Evolutionary conservation across 2,113 vertebrate species (phyloP).

Genomic region (Pampusana beccarii): DNA sequence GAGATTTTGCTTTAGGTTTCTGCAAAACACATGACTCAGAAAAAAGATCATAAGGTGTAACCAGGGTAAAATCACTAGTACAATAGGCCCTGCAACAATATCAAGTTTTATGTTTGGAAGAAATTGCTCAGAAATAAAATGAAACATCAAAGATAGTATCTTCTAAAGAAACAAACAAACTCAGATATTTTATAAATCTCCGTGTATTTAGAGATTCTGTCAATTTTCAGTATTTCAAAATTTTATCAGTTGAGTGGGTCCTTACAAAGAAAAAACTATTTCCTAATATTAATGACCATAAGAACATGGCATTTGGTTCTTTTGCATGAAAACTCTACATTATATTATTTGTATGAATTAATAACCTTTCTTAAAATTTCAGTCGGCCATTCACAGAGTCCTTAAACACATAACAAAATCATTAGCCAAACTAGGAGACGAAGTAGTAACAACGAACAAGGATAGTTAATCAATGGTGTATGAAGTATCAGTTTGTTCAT

Average conservation of each 20-base stretch:
- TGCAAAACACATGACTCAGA: background rate
- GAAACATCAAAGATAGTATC: background rate
- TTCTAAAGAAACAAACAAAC: background rate
- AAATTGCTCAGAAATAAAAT: background rate
- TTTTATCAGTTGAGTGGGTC: background rate
- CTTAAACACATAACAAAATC: background rate
- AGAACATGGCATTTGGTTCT: background rate
- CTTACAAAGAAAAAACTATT: background rate
- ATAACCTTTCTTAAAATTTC: background rate
- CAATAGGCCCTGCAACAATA: background rate
- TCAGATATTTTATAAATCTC: background rate
- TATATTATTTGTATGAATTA: background rate
- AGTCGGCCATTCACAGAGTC: background rate
- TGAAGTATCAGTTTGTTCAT: background rate
- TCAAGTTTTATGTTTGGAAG: background rate
- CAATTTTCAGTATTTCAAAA: background rate
- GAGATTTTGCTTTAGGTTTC: background rate
- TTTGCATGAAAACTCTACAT: background rate
- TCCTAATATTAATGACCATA: background rate
- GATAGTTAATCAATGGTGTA: background rate
- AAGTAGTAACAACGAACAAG: background rate
- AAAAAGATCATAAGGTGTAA: background rate
- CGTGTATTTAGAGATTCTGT: background rate
- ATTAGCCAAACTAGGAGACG: background rate
- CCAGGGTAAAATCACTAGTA: background rate